A percentile compares a stretch with the other conserved stretches of the same genome.
Evolutionary conservation across 2,888 invertebrate genomes (phyloP).

Genomic region (Eurytoma adleriae): DNA sequence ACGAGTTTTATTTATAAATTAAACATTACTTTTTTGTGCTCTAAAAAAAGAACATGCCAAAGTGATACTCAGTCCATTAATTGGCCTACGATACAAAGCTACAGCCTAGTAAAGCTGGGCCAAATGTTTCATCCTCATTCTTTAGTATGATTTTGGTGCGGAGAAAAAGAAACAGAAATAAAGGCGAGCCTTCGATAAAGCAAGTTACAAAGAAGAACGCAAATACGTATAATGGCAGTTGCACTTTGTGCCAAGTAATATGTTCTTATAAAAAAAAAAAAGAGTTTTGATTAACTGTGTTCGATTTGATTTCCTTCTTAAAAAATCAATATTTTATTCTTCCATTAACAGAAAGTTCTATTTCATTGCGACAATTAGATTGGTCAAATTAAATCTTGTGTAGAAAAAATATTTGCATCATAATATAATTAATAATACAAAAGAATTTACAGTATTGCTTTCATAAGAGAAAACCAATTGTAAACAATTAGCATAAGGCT

Average conservation of each 20-base stretch:
- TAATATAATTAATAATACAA: not conserved
- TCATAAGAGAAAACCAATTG: conserved; percentile 25
- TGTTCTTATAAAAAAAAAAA: conserved; percentile 30
- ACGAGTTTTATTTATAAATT: conserved; percentile 52
- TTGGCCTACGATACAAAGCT: conserved; percentile 48
- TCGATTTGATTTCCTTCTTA: conserved; percentile 17
- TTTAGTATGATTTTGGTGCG: conserved; percentile 35
- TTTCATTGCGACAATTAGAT: not conserved
- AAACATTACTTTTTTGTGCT: conserved; percentile 40
- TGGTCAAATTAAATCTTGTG: not conserved
- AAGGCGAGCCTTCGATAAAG: conserved; percentile 34
- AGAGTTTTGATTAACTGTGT: conserved; percentile 28
- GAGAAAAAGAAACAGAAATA: conserved; percentile 36
- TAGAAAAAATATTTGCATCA: not conserved
- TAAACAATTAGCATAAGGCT: conserved; percentile 6
- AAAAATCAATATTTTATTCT: conserved; percentile 34
- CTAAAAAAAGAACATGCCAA: conserved; percentile 53
- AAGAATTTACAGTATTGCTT: conserved; percentile 16
- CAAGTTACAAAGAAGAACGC: conserved; percentile 44
- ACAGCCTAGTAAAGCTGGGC: conserved; percentile 33
- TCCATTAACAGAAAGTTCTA: not conserved
- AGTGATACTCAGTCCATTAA: conserved; percentile 49
- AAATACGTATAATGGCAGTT: conserved; percentile 52
- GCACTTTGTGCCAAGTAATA: conserved; percentile 47
- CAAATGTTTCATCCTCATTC: conserved; percentile 13